A percentile compares a stretch with the other conserved stretches of the same genome.
These are phyloP conservation scores for Blastomussa wellsi DNA, from an alignment of 92 coral and sea anemone genomes.

Conservation along the genomic window DNA sequence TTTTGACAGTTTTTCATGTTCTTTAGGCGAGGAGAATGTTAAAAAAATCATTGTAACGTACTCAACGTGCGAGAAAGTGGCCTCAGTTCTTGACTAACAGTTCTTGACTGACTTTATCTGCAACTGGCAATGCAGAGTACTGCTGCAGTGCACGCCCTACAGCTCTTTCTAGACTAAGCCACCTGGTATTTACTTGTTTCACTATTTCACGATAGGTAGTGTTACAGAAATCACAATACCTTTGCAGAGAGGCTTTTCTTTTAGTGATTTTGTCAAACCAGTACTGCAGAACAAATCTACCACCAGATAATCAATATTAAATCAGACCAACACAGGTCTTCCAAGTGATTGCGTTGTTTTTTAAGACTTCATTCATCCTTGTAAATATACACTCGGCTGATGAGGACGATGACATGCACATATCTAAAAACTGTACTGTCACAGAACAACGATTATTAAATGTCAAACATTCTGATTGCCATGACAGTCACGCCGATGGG, in stretches of 20 bases:
- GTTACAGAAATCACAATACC: constrained; percentile 46
- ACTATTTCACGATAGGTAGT: constrained; percentile 45
- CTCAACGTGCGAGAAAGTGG: constrained; percentile 40
- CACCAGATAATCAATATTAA: constrained; percentile 61
- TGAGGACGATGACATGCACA: constrained; percentile 60
- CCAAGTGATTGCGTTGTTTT: constrained; percentile 46
- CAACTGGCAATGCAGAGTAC: constrained; percentile 47
- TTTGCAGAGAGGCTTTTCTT: constrained; percentile 45
- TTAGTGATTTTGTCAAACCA: constrained; percentile 72
- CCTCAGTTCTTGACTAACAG: constrained; percentile 42
- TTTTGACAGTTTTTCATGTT: too few relatives aligned
- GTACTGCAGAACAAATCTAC: constrained; percentile 58
- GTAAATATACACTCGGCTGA: constrained; percentile 44
- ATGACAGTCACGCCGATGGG: too few relatives aligned
- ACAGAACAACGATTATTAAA: constrained; percentile 56
- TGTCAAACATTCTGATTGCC: constrained; percentile 57
- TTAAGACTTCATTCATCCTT: constrained; percentile 35
- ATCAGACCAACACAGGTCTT: constrained; percentile 51
- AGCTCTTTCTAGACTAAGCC: constrained; percentile 63
- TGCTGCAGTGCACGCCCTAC: constrained; percentile 52
- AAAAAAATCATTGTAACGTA: too few relatives aligned
- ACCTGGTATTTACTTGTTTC: constrained; percentile 57
- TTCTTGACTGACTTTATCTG: constrained; percentile 50
- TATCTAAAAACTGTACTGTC: constrained; percentile 60
- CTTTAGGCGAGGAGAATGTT: too few relatives aligned